Evolutionary conservation across 2,113 vertebrate species (phyloP).

Genomic region (Entelurus aequoreus): DNA sequence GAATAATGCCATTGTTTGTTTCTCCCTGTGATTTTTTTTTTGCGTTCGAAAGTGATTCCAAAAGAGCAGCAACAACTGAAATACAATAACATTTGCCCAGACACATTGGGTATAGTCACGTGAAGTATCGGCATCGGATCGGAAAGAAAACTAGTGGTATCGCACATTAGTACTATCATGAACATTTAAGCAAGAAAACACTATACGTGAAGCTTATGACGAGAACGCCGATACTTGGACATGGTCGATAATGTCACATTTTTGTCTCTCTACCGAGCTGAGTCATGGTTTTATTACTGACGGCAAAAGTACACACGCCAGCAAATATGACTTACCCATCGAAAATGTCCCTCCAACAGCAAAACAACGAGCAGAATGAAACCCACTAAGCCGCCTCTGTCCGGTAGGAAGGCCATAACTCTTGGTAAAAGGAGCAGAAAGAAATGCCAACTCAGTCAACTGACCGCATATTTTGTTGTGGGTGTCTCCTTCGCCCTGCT

Average conservation of each 20-base stretch:
- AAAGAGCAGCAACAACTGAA: too few relatives aligned
- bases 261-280: slow-evolving; percentile 26
- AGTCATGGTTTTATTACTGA: slow-evolving; percentile 46
- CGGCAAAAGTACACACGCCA: neutral
- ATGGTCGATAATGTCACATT: neutral
- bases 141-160: too few relatives aligned
- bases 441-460: slow-evolving; percentile 12
- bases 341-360: slow-evolving; percentile 30
- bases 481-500: slow-evolving; percentile 34
- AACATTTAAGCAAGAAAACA: too few relatives aligned
- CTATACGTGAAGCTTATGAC: too few relatives aligned
- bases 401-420: slow-evolving; percentile 36
- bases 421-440: neutral
- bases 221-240: neutral
- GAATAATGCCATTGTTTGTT: too few relatives aligned
- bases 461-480: slow-evolving; percentile 38
- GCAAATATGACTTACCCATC: slow-evolving; percentile 53
- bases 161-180: too few relatives aligned
- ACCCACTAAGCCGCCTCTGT: slow-evolving; percentile 4
- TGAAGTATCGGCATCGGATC: too few relatives aligned
- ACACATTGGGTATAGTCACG: too few relatives aligned
- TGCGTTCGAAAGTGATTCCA: too few relatives aligned
- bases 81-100: too few relatives aligned
- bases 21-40: too few relatives aligned
- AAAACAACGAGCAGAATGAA: slow-evolving; percentile 26